These are phyloP conservation scores for Psittacula echo DNA, from an alignment of 2,797 vertebrate species.

Conservation along the genomic window DNA sequence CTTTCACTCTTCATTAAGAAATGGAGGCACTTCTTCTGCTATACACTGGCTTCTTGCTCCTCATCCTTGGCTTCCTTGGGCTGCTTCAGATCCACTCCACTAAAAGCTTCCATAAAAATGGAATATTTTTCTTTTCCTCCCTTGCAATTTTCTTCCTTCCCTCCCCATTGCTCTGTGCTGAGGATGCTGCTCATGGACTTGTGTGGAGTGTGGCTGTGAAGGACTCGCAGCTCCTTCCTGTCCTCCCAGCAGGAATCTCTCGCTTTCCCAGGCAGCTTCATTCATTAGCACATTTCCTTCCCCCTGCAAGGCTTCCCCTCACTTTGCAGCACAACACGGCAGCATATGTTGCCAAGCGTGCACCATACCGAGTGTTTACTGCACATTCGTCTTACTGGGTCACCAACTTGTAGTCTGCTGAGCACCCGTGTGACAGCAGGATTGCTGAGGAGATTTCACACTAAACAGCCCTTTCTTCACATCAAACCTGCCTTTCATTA, in stretches of 20 bases:
- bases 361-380: background rate
- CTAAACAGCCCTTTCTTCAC: background rate
- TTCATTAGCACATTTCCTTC: background rate
- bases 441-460: background rate
- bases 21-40: background rate
- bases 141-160: background rate
- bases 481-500: background rate
- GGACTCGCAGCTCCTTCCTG: background rate
- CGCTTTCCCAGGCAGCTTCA: background rate
- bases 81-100: background rate
- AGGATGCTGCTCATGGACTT: background rate
- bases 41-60: background rate
- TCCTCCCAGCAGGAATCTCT: background rate
- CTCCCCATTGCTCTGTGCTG: background rate
- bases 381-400: background rate
- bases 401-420: background rate
- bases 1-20: background rate
- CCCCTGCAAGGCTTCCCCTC: background rate
- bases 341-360: background rate
- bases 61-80: background rate
- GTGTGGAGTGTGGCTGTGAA: rapidly evolving
- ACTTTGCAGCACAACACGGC: background rate
- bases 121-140: background rate
- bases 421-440: rapidly evolving
- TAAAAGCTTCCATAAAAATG: background rate